Base-by-base conservation (phyloP, 2,888 invertebrate species). In the Oconnorella tubifera region DNA sequence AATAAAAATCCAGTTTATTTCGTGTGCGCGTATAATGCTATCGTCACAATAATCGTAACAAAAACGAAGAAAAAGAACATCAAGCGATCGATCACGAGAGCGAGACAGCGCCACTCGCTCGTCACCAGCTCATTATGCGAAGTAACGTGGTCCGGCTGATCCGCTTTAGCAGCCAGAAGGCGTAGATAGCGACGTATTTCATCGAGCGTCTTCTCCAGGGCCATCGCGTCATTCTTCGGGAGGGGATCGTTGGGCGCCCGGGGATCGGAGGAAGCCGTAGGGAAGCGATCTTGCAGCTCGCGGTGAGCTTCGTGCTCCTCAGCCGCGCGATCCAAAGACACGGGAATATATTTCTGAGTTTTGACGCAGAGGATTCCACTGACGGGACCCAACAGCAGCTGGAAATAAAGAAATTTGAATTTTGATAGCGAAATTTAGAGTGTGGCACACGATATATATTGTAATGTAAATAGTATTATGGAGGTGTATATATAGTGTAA, bases 21-120 rank as follows among this genome's bases (percentile, higher is more conserved):
- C n/a, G 59, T 28, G 2, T 32, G 60, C 14, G 33, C 19, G 55
- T 62, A 64, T 1, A 67, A 50, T 2, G 53, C 62, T 10, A 59
- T 3, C 25, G 58, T 61, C 0, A 57, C 55, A 23, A 67, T n/a
- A 3, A 64, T 59, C 3, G 67, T 60, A 23, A 67, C 3, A n/a
- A 65, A 14, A 10, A 63, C 40, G 59, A 59, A 59, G 49, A 59
- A 25, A 31, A 59, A n/a, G 29, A 59, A 59, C n/a, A 59, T 2
- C 10, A 59, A 19, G 3, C 59, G 59, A 28, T 59, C 59, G 49
- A 59, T 27, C n/a, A 50, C 59, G 19, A 49, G n/a, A 27, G 49
- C 59, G 49, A 59, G 59, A 6, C 49, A 50, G 25, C 59, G 40
- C 59, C 59, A 59, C 59, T 59, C 59, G 28, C 33, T 50, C 60